Evolutionary conservation across 2,797 vertebrate genomes (phyloP).

Genomic region (Novumbra hubbsi): DNA sequence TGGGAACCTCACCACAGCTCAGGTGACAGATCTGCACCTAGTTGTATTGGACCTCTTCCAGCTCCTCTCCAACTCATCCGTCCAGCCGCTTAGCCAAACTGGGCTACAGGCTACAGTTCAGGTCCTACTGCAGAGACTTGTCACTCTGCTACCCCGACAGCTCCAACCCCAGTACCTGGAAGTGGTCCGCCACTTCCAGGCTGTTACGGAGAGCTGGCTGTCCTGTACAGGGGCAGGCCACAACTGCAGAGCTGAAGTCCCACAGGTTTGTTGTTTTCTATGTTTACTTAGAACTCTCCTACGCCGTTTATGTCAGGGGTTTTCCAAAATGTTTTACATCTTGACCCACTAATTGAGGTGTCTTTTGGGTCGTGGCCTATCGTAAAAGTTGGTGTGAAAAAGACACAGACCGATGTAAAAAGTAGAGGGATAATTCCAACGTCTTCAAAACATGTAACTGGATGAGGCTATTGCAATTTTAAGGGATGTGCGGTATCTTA

Average conservation of each 20-base stretch:
- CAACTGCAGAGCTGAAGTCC: conserved; percentile 57
- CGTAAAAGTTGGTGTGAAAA: no score
- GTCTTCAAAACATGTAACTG: no score
- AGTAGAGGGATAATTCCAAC: no score
- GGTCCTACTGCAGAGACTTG: conserved; percentile 49
- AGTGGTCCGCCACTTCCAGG: conserved; percentile 54
- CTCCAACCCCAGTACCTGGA: conserved; percentile 43
- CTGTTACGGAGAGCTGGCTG: conserved; percentile 49
- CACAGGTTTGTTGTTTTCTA: conserved; percentile 25
- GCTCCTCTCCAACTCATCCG: conserved; percentile 51
- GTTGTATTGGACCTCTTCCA: conserved; percentile 53
- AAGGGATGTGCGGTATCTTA: no score
- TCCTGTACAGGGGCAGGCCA: conserved; percentile 48
- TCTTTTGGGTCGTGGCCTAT: no score
- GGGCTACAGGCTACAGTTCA: conserved; percentile 53
- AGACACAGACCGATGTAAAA: no score
- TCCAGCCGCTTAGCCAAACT: conserved; percentile 51
- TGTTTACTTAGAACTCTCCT: no score
- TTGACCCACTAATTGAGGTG: no score
- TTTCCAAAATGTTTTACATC: no score
- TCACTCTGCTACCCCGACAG: conserved; percentile 50
- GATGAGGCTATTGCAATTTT: no score
- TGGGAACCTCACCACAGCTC: conserved; percentile 35
- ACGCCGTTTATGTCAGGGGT: no score
- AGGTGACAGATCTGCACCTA: conserved; percentile 46